phyloP scores from a whole-genome alignment of 2,888 invertebrate species.

The Plagodis dolabraria region DNA sequence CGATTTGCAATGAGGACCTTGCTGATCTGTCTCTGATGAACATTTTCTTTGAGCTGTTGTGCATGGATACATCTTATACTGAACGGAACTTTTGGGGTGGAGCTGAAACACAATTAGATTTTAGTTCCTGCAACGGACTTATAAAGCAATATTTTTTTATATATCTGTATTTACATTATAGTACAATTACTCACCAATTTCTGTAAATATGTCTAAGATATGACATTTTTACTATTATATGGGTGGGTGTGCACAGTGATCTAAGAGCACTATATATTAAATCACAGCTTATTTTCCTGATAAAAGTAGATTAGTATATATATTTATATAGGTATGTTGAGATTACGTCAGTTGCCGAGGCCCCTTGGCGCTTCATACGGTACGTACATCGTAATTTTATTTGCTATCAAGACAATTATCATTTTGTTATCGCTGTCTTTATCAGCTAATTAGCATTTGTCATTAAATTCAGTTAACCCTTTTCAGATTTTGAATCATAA shows the following conservation, averaged over 20 bases:
- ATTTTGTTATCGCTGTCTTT: slow-evolving; percentile 42
- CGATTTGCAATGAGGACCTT: slow-evolving; percentile 97
- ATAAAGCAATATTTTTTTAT: not conserved
- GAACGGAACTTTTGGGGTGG: slow-evolving; percentile 47
- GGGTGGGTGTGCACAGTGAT: slow-evolving; percentile 20
- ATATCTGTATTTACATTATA: not conserved
- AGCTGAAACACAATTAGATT: slow-evolving; percentile 44
- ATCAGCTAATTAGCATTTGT: slow-evolving; percentile 43
- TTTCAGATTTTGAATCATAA: not conserved
- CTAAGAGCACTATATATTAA: slow-evolving; percentile 38
- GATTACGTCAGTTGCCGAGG: slow-evolving; percentile 51
- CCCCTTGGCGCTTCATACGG: slow-evolving; percentile 35
- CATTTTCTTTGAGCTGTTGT: slow-evolving; percentile 59
- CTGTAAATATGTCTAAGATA: slow-evolving; percentile 59
- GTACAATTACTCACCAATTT: slow-evolving; percentile 59
- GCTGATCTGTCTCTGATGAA: slow-evolving; percentile 79
- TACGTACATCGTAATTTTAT: slow-evolving; percentile 24
- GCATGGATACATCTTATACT: slow-evolving; percentile 62
- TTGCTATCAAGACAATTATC: slow-evolving; percentile 27
- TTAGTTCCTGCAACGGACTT: not conserved
- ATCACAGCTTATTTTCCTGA: slow-evolving; percentile 50
- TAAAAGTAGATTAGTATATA: slow-evolving; percentile 27
- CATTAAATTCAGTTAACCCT: not conserved
- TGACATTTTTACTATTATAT: slow-evolving; percentile 53
- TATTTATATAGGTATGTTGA: slow-evolving; percentile 19